A percentile compares a stretch with the other conserved stretches of the same genome.
Conservation (phyloP, 1,140 invertebrate genomes). For the Drosophila kohkoa region DNA sequence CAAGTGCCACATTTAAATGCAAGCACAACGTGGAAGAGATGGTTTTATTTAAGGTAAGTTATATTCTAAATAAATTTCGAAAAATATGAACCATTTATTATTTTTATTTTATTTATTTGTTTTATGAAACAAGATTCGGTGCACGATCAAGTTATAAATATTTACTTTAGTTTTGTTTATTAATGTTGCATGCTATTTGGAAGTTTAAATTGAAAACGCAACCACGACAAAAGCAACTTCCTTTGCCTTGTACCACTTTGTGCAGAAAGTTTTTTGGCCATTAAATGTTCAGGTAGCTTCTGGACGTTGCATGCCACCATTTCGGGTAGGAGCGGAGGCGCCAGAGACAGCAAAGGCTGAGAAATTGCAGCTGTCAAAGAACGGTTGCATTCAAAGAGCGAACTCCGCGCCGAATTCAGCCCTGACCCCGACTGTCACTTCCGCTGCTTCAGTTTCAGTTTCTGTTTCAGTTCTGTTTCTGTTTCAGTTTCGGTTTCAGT, state of each 20-base stretch:
- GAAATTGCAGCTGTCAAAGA: slow-evolving; percentile 24
- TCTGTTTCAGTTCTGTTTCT: slow-evolving; percentile 9
- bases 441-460: slow-evolving; percentile 20
- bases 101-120: too few species aligned
- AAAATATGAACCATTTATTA: too few species aligned
- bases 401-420: slow-evolving; percentile 7
- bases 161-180: slow-evolving; percentile 31
- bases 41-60: slow-evolving; percentile 87
- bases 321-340: slow-evolving; percentile 40
- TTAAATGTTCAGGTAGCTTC: slow-evolving; percentile 41
- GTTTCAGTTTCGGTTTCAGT: slow-evolving; percentile 50
- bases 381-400: slow-evolving; percentile 63
- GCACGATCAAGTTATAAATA: not conserved
- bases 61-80: not conserved
- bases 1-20: slow-evolving; percentile 87
- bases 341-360: slow-evolving; percentile 37
- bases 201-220: slow-evolving; percentile 64
- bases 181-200: slow-evolving; percentile 45
- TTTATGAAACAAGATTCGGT: too few species aligned
- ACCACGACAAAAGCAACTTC: slow-evolving; percentile 46
- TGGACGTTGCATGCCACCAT: slow-evolving; percentile 59
- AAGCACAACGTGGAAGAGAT: slow-evolving; percentile 88
- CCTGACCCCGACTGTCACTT: slow-evolving; percentile 43
- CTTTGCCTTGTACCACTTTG: slow-evolving; percentile 65
- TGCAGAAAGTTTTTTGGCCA: slow-evolving; percentile 20